Evolutionary conservation across 2,113 vertebrate species (phyloP), one percentile per base, ranked within the genome.

Genomic region (Corvus moneduloides): DNA sequence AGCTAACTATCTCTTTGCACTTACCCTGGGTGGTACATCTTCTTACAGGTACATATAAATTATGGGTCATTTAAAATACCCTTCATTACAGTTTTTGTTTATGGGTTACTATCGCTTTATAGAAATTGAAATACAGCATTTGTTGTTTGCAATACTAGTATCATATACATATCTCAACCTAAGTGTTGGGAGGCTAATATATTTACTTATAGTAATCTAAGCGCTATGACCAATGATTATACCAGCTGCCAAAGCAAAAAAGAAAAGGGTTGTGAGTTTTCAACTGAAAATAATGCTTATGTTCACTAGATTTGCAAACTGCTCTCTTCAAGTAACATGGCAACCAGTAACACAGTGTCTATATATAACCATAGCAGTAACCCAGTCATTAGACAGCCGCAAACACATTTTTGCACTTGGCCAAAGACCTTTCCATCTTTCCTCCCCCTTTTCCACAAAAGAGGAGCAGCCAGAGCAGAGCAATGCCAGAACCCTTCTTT

Each of bases 361-460:
- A 5, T 61, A 62, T 69, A 73, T 69, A 84, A 56, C 41, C 10
- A 17, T 0, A 74, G 74, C 39, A 68, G 43, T n/a, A 73, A 39
- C 18, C 27, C 55, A 35, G 4, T 68, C 62, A 43, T 26, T 33
- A 80, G 37, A 33, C 1, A 16, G 35, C 14, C 0, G 0, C 2
- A 4, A 91, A 73, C 4, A 35, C 12, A 21, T 39, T 82, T 83
- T 62, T 55, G 49, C 28, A 35, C 10, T 19, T 0, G 0, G 19
- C 9, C 6, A 9, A 64, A 78, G 27, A 26, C 16, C 6, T 16
- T 71, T 44, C n/a, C 37, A 26, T 33, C 5, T 17, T 67, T 54
- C n/a, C n/a, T 22, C 21, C 9, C 8, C 11, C 3, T 35, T 67
- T 62, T 41, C 7, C 3, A 1, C 20, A 27, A 58, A 10, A 0